Conservation (phyloP, 2,113 vertebrate species). For the Labeo catla region DNA sequence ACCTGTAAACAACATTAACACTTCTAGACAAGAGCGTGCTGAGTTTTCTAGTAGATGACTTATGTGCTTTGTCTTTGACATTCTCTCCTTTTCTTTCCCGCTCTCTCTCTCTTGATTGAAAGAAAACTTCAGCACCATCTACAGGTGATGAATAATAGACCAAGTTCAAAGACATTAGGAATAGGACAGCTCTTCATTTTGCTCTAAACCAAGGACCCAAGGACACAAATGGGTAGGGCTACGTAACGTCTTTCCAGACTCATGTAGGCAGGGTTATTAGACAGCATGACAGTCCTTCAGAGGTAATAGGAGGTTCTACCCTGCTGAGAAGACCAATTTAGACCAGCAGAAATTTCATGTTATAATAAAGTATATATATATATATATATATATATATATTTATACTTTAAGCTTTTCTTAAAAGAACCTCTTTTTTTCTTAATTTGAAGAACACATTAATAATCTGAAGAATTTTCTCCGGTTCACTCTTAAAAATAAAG, state of each 20-base stretch:
- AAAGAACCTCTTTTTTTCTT: no score
- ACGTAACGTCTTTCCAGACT: not conserved
- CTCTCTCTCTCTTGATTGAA: slow-evolving; percentile 2
- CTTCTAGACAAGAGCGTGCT: slow-evolving; percentile 39
- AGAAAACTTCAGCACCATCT: slow-evolving; percentile 48
- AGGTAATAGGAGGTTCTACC: not conserved
- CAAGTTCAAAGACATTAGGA: not conserved
- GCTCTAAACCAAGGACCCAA: slow-evolving; percentile 9
- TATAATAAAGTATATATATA: no score
- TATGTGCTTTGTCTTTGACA: slow-evolving; percentile 28
- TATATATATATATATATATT: no score
- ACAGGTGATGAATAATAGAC: slow-evolving; percentile 18
- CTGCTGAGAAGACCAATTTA: not conserved
- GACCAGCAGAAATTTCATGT: not conserved
- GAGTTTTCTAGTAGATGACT: slow-evolving; percentile 35
- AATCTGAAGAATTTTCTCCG: not conserved
- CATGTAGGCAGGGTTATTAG: not conserved
- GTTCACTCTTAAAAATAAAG: not conserved
- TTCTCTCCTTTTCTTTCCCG: not conserved
- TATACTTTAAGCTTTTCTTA: no score
- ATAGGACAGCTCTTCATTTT: slow-evolving; percentile 11
- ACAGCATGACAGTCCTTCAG: not conserved
- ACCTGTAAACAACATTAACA: slow-evolving; percentile 48
- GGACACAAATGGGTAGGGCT: not conserved
- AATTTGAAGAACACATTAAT: no score